Evolutionary conservation across 1,140 invertebrate species (phyloP), one percentile per base, ranked within the genome.

Genomic region (Ylistrum balloti): DNA sequence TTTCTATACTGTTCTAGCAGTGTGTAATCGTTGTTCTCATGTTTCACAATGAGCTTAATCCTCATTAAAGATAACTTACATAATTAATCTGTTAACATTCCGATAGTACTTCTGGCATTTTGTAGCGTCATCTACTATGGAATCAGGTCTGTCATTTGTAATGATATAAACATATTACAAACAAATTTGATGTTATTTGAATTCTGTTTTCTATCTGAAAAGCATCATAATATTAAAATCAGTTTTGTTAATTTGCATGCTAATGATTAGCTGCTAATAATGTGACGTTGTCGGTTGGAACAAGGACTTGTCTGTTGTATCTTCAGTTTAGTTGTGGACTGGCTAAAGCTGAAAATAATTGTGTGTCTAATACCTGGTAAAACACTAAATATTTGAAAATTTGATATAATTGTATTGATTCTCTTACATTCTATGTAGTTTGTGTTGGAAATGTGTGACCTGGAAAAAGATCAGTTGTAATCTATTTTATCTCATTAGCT

Each of bases 181-280:
- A 74, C n/a, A 74, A 28, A n/a, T 74, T 28, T 28, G 56, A 5
- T 7, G 35, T 38, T 38, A 7, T 38, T 13, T 38, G 35, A n/a
- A n/a, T n/a, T n/a, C n/a, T n/a, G n/a, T n/a, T n/a, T 38, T 38
- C 35, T 38, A 38, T 5, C 56, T 74, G 9, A 28, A 74, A n/a
- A n/a, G 9, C 56, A 74, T 74, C n/a, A 74, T 74, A 74, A 74
- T 74, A 74, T 74, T 74, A 74, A 74, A 74, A 74, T 74, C 56
- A 74, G 56, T 74, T 74, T 28, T 17, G 20, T 74, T 74, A 74
- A 74, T 74, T 74, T 74, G 56, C n/a, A 74, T 74, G 56, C n/a
- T 74, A 74, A 74, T 74, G 56, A 28, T 74, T 17, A 74, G 5
- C n/a, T 28, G 56, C 56, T 74, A 74, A 74, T 74, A n/a, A 74